Evolutionary conservation across 2,797 vertebrate species (phyloP).

Genomic region (Danio aesculapii): DNA sequence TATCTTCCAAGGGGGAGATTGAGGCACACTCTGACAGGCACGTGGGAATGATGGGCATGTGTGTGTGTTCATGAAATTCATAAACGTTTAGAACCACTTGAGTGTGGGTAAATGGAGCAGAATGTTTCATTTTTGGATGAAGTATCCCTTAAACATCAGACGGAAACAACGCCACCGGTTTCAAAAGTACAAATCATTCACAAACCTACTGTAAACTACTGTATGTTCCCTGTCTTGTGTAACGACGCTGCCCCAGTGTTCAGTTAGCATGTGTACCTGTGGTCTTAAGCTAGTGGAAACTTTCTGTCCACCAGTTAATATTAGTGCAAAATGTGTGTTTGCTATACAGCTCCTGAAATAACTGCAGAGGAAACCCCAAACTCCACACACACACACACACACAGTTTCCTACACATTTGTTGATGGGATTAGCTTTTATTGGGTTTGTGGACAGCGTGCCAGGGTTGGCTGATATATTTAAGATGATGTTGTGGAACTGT

Average conservation of each 20-base stretch:
- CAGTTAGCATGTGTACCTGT: constrained; percentile 27
- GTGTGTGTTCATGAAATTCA: no score
- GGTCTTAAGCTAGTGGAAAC: constrained; percentile 55
- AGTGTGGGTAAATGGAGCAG: no score
- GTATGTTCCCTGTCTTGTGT: neutral
- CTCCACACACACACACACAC: constrained; percentile 20
- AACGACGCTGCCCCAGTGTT: neutral
- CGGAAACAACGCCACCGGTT: no score
- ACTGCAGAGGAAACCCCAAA: constrained; percentile 54
- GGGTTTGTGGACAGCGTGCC: constrained; percentile 25
- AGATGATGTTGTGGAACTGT: constrained; percentile 43
- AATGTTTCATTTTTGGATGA: no score
- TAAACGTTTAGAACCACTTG: no score
- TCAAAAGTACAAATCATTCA: no score
- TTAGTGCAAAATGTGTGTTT: constrained; percentile 50
- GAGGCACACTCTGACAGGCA: no score
- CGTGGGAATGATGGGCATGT: no score
- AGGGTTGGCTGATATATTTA: constrained; percentile 49
- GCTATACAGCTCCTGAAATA: constrained; percentile 48
- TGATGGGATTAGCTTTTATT: constrained; percentile 40
- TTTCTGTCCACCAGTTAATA: constrained; percentile 58
- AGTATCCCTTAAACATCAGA: no score
- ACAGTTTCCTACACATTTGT: constrained; percentile 44
- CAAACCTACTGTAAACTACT: neutral
- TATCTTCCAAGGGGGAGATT: no score